These are phyloP conservation scores for Sinocyclocheilus rhinocerous DNA, from an alignment of 2,113 vertebrate species.

Conservation along the genomic window DNA sequence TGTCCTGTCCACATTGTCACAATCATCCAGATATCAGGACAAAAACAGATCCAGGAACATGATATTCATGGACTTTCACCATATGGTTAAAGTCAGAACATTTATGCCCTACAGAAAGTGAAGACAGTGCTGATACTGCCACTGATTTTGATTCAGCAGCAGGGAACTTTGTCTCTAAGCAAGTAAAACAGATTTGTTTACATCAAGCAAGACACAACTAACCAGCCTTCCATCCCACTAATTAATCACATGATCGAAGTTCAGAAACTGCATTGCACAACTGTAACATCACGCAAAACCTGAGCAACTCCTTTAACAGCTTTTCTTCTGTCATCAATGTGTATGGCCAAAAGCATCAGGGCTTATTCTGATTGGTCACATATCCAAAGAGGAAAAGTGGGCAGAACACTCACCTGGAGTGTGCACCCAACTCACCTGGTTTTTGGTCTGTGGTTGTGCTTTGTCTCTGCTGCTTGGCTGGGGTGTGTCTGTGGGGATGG, in stretches of 20 bases:
- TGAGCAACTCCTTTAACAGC: neutral
- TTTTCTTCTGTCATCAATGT: neutral
- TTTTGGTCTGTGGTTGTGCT: conserved; percentile 91
- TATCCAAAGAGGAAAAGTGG: neutral
- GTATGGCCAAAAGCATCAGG: neutral
- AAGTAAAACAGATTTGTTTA: conserved; percentile 21
- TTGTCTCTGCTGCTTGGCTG: conserved; percentile 90
- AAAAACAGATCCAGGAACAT: neutral
- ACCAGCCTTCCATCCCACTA: conserved; percentile 6
- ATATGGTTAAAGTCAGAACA: neutral
- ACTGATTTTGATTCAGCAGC: neutral
- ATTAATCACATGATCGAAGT: neutral
- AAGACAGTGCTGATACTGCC: neutral
- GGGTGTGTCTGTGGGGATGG: conserved; percentile 88
- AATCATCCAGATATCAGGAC: neutral
- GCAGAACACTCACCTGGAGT: too few relatives aligned
- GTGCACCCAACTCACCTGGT: conserved; percentile 81
- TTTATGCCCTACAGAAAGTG: neutral
- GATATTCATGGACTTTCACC: neutral
- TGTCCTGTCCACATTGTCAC: neutral
- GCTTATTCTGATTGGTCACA: neutral
- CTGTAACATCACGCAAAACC: neutral
- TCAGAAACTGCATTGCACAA: conserved; percentile 10
- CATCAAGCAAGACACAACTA: conserved; percentile 8
- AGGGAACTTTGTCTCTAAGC: conserved; percentile 28